Percentiles rank a stretch among this genome's conserved stretches.
phyloP scores from a whole-genome alignment of 2,113 vertebrate species.

The Lycocorax pyrrhopterus region DNA sequence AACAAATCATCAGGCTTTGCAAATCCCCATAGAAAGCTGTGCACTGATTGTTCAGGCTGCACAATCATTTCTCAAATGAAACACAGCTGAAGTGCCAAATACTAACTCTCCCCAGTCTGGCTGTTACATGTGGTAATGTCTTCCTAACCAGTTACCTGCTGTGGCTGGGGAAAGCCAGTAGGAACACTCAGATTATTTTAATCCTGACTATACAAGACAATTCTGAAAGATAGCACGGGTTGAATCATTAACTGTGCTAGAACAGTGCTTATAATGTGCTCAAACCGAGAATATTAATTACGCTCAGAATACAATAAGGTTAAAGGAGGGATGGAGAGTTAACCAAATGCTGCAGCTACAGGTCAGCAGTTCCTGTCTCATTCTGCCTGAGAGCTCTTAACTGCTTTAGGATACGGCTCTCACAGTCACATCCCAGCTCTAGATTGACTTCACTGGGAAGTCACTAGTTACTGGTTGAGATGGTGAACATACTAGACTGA shows the following conservation, averaged over 20 bases:
- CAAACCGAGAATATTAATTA: background rate
- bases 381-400: background rate
- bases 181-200: background rate
- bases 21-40: slow-evolving; percentile 51
- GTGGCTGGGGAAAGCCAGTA: background rate
- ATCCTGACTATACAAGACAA: background rate
- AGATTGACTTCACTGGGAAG: background rate
- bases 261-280: background rate
- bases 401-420: background rate
- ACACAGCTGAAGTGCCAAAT: slow-evolving; percentile 56
- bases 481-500: background rate
- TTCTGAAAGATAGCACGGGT: background rate
- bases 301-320: background rate
- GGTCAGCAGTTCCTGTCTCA: background rate
- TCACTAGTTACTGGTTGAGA: background rate
- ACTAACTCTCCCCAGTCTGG: background rate
- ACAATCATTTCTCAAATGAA: slow-evolving; percentile 48
- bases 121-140: background rate
- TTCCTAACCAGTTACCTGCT: slow-evolving; percentile 46
- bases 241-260: background rate
- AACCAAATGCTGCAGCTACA: background rate
- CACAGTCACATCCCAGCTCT: background rate
- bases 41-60: slow-evolving; percentile 39
- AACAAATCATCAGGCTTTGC: background rate
- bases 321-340: background rate